Evolutionary conservation across 2,888 invertebrate species (phyloP), one percentile per base, ranked within the genome.

Genomic region (Villa cingulata): DNA sequence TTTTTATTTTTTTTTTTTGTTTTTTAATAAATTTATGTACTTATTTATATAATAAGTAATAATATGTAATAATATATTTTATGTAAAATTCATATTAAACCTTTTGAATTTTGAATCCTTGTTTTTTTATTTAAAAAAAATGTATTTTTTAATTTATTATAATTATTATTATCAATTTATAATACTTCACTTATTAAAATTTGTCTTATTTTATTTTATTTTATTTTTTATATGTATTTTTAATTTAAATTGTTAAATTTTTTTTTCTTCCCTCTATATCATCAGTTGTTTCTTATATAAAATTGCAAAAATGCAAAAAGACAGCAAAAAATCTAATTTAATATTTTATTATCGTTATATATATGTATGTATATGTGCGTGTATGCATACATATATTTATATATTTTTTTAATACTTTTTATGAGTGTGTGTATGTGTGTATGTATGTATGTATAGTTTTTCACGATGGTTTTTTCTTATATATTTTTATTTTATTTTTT

Each of bases 291-390:
- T n/a, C n/a, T n/a, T 60, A 56, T 66, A 68, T 66, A 67, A 68
- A 66, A 66, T 64, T 67, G 68, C 67, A 66, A 66, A 52, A 68
- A 67, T 68, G 68, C 68, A 66, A 66, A 67, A 50, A 66, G 64
- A 61, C 62, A 62, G 65, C 61, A 65, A 64, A 63, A 59, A 57
- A 59, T 57, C 50, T 51, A 48, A 49, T 55, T n/a, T n/a, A n/a
- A n/a, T n/a, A n/a, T n/a, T n/a, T n/a, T n/a, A n/a, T n/a, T n/a
- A n/a, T n/a, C n/a, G n/a, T n/a, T n/a, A n/a, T n/a, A n/a, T n/a
- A n/a, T n/a, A n/a, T n/a, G n/a, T n/a, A n/a, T n/a, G n/a, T n/a
- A n/a, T n/a, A n/a, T n/a, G n/a, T n/a, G n/a, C n/a, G n/a, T n/a
- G n/a, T n/a, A n/a, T n/a, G 27, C 19, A 38, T 48, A 45, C 40